Evolutionary conservation across 2,888 invertebrate species (phyloP).

Genomic region (Nysson spinosus): DNA sequence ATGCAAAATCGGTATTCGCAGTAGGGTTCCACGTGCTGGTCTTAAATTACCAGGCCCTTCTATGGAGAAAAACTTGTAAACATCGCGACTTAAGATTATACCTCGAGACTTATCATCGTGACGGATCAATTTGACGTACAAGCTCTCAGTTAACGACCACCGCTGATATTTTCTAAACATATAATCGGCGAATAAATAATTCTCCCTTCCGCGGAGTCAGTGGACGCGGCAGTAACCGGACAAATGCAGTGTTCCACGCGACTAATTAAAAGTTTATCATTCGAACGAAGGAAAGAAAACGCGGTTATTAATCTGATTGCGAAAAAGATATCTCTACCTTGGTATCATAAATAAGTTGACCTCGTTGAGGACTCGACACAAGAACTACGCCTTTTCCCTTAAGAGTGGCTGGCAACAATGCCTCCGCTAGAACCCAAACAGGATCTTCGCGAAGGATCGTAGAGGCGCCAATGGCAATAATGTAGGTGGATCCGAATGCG

Average conservation of each 20-base stretch:
- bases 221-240: too few relatives aligned
- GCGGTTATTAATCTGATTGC: slow-evolving; percentile 37
- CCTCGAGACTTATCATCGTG: too few relatives aligned
- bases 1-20: slow-evolving; percentile 40
- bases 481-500: slow-evolving; percentile 56
- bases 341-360: slow-evolving; percentile 44
- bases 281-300: slow-evolving; percentile 20
- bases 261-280: too few relatives aligned
- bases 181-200: too few relatives aligned
- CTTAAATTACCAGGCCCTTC: slow-evolving; percentile 25
- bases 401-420: slow-evolving; percentile 51
- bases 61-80: slow-evolving; percentile 1
- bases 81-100: slow-evolving; percentile 14
- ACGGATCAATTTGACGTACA: too few relatives aligned
- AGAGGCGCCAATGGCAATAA: slow-evolving; percentile 58
- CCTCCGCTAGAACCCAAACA: slow-evolving; percentile 35
- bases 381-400: slow-evolving; percentile 48
- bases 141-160: too few relatives aligned
- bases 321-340: slow-evolving; percentile 40
- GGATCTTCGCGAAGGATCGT: slow-evolving; percentile 47
- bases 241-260: too few relatives aligned
- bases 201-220: too few relatives aligned
- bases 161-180: too few relatives aligned
- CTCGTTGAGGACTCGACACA: slow-evolving; percentile 42
- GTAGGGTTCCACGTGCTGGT: slow-evolving; percentile 25